These are phyloP conservation scores for Morone saxatilis DNA, from an alignment of 2,113 vertebrate genomes.

Conservation along the genomic window DNA sequence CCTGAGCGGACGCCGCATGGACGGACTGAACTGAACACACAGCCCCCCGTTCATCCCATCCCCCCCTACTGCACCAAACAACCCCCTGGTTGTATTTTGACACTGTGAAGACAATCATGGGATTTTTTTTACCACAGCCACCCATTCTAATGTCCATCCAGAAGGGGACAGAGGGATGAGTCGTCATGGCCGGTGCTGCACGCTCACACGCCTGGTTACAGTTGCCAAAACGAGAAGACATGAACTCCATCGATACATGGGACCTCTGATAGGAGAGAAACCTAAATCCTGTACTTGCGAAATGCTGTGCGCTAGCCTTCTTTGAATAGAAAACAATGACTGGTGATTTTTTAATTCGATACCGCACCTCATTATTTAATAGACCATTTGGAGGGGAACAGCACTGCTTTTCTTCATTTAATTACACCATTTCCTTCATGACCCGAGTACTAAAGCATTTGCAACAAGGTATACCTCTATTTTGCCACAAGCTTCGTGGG, in stretches of 20 bases:
- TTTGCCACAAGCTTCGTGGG: conserved; percentile 93
- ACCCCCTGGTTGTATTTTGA: conserved; percentile 91
- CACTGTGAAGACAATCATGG: conserved; percentile 99
- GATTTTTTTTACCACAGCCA: conserved; percentile 84
- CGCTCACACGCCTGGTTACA: conserved; percentile 80
- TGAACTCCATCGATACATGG: conserved; percentile 61
- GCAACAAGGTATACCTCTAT: conserved; percentile 99
- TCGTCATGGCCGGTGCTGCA: conserved; percentile 87
- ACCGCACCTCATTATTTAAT: conserved; percentile 72
- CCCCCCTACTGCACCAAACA: conserved; percentile 85
- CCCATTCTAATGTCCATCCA: conserved; percentile 29
- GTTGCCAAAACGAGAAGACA: conserved; percentile 86
- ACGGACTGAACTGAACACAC: conserved; percentile 44
- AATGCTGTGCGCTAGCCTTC: conserved; percentile 80
- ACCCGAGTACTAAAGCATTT: conserved; percentile 91
- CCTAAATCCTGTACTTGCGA: conserved; percentile 82
- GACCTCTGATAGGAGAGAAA: conserved; percentile 77
- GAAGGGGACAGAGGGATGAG: conserved; percentile 23
- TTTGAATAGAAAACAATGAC: conserved; percentile 81
- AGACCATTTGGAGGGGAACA: conserved; percentile 78
- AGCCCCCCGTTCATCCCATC: conserved; percentile 18
- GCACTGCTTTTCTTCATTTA: conserved; percentile 75
- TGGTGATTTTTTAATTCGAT: conserved; percentile 78
- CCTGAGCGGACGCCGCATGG: conserved; percentile 83
- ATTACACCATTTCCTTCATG: conserved; percentile 86